Evolutionary conservation across 1,140 invertebrate species (phyloP).

Genomic region (Calephelis nemesis): DNA sequence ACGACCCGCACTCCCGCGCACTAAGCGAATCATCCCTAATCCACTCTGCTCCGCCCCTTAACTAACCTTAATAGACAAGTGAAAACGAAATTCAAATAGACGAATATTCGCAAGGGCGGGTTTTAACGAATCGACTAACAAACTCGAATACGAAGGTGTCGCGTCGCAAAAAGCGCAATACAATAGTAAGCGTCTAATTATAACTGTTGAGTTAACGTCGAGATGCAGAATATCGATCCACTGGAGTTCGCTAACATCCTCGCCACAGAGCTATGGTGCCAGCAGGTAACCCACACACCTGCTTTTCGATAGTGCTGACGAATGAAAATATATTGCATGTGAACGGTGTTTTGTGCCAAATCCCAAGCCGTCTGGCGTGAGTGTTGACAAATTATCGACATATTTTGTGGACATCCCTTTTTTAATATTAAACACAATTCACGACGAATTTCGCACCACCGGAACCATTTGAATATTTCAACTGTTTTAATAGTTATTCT

Average conservation of each 20-base stretch:
- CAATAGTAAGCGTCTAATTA: conserved; percentile 78
- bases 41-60: conserved; percentile 53
- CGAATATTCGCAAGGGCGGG: conserved; percentile 67
- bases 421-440: no score
- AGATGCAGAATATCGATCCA: conserved; percentile 83
- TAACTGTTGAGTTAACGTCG: conserved; percentile 62
- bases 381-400: conserved; percentile 4
- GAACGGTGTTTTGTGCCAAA: conserved; percentile 29
- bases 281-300: conserved; percentile 80
- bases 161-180: conserved; percentile 76
- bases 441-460: no score
- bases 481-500: no score
- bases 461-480: no score
- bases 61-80: conserved; percentile 36
- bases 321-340: not conserved
- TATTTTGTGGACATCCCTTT: not conserved
- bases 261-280: conserved; percentile 88
- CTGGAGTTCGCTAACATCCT: conserved; percentile 89
- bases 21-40: conserved; percentile 51
- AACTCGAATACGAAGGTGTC: conserved; percentile 76
- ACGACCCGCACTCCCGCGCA: conserved; percentile 74
- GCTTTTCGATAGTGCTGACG: not conserved
- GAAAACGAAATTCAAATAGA: conserved; percentile 39
- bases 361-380: conserved; percentile 37
- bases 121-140: conserved; percentile 75